phyloP scores from a whole-genome alignment of 2,888 invertebrate species.

The Ligdia adustata region DNA sequence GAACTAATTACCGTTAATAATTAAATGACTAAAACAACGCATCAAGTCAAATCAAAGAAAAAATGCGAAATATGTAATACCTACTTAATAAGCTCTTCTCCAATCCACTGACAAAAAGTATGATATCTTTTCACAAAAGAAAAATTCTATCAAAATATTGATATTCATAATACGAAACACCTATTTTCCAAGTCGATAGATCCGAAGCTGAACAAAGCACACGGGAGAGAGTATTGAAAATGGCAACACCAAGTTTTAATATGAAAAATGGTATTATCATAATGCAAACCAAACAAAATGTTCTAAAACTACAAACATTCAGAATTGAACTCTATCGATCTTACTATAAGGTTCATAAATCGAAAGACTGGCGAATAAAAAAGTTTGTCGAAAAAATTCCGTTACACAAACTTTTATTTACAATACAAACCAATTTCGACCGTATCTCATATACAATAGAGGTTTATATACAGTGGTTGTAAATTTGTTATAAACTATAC shows the following conservation, averaged over 20 bases:
- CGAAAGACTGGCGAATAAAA: slow-evolving; percentile 14
- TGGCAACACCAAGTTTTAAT: slow-evolving; percentile 74
- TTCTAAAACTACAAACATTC: not conserved
- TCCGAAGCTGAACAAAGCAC: slow-evolving; percentile 35
- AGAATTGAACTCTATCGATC: not conserved
- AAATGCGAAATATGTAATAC: too few species aligned
- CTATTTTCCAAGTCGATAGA: slow-evolving; percentile 39
- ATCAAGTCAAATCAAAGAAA: too few species aligned
- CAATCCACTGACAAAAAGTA: slow-evolving; percentile 7
- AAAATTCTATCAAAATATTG: slow-evolving; percentile 33
- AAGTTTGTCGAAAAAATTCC: slow-evolving; percentile 23
- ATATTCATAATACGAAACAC: slow-evolving; percentile 35
- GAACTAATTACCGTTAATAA: too few species aligned
- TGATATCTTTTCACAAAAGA: slow-evolving; percentile 16
- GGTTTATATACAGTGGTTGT: not conserved
- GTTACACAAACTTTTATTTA: not conserved
- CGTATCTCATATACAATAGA: not conserved
- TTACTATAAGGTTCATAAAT: not conserved
- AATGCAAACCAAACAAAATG: slow-evolving; percentile 45
- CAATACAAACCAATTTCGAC: slow-evolving; percentile 12
- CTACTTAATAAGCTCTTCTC: not conserved
- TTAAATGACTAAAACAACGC: too few species aligned
- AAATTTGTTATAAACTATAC: slow-evolving; percentile 36
- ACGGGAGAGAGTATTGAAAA: slow-evolving; percentile 50
- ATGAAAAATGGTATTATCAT: slow-evolving; percentile 82